Evolutionary conservation across 2,797 vertebrate species (phyloP), one percentile per base, ranked within the genome.

Genomic region (Girardinus metallicus): DNA sequence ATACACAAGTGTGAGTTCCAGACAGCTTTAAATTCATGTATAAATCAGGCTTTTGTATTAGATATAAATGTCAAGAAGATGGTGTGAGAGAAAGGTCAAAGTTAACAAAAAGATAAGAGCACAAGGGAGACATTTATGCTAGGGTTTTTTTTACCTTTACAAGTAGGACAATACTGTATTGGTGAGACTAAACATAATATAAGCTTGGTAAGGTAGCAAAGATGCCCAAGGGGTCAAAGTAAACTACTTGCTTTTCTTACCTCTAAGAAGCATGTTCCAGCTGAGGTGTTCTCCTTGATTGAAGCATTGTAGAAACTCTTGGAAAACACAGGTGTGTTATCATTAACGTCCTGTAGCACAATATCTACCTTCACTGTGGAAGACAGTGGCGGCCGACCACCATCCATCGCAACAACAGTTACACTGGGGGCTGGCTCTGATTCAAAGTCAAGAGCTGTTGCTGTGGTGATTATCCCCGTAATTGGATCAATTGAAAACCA

Each of bases 181-280:
- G 79, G 80, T 80, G 46, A 89, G 86, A 94, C 2, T 86, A 83
- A 91, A 80, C 76, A 89, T 80, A 82, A 88, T 86, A 78, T 72
- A 81, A 81, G 77, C 81, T 3, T 44, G 53, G 53, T 75, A 79
- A 88, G 41, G 31, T 26, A 29, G 13, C 44, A 76, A n/a, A 73
- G 39, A 75, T 43, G 39, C 78, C 12, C 39, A 39, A 62, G 55
- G 75, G 26, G 8, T 34, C 72, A 73, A 46, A 75, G 26, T 74
- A 66, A 73, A 60, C 7, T 26, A 83, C 26, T 41, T 5, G 36
- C 73, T 85, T 80, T 21, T 79, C 94, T 80, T 94, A 99, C 98
- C 98, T 99, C 96, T 73, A 99, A 93, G 93, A 99, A 99, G 95
- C 98, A 99, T 90, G 97, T 98, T 72, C 97, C 97, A 2, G 96